Base-by-base conservation (phyloP, 2,888 invertebrate species). In the Thecocarcelia acutangulata region DNA sequence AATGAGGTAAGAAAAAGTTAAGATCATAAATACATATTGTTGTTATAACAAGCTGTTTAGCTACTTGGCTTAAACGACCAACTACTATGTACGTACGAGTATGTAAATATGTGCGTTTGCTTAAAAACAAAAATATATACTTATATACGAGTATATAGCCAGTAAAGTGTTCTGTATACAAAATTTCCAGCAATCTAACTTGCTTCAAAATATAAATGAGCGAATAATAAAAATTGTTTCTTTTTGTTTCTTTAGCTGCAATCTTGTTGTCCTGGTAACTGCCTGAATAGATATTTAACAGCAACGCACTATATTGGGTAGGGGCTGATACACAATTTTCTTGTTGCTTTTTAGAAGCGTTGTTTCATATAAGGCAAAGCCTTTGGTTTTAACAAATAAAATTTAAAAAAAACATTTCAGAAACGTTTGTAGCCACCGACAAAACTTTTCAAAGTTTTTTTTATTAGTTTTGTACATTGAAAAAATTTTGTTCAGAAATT, bases 21-120 rank as follows among this genome's bases (percentile, higher is more conserved):
- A 82, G 70, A 82, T 74, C 69, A 79, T 78, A 82, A 78, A 78
- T 78, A 82, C 56, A 73, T 64, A 73, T 74, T 82, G 78, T 82
- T 78, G 63, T 56, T 69, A 56, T 63, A 72, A 76, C 70, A 48
- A 77, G 76, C 61, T 70, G 72, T 59, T 72, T 66, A 72, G 42
- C 44, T 61, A 40, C 44, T 59, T 78, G 50, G 24, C 52, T 78
- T 66, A 52, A 66, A 66, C 50, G 44, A 54, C 63, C 19, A 40
- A 17, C n/a, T 28, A 46, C 1, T 46, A 33, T 17, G 28, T 52
- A 50, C 19, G 50, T 37, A 13, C 8, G 48, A 28, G 56, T 33
- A 3, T 21, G 12, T 24, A 13, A 28, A 17, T 64, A 12, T 24
- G 19, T 40, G 17, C 37, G 42, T 19, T 5, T 61, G 54, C 8